A percentile compares a stretch with the other conserved stretches of the same genome.
Evolutionary conservation across 2,888 invertebrate genomes (phyloP).

Genomic region (Caenorhabditis auriculariae): DNA sequence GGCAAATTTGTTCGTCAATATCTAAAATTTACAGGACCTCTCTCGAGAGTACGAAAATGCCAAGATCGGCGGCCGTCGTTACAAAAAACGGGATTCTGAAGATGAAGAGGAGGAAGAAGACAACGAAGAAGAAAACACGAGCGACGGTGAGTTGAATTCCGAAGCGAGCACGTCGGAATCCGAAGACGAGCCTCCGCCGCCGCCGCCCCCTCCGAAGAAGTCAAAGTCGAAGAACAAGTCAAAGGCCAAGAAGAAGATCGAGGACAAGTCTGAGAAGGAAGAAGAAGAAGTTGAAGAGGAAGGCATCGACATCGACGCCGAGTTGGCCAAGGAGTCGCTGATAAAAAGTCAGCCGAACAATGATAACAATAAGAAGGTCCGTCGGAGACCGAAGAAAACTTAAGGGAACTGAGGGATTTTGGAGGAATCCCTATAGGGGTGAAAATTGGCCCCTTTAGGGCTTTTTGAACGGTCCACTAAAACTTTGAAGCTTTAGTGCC

Average conservation of each 20-base stretch:
- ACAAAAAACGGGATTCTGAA: constrained; percentile 1
- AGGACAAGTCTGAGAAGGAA: constrained; percentile 4
- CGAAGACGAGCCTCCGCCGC: constrained; percentile 3
- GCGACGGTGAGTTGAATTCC: constrained; percentile 11
- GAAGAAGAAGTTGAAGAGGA: not conserved
- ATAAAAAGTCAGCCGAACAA: not conserved
- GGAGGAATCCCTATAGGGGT: no score
- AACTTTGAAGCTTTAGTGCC: no score
- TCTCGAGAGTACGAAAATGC: not conserved
- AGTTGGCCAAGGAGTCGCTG: no score
- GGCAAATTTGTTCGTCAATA: no score
- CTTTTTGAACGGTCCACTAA: no score
- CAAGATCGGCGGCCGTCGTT: constrained; percentile 1
- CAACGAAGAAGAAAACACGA: not conserved
- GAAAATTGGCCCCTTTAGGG: no score
- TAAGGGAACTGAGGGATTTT: no score
- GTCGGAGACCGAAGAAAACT: no score
- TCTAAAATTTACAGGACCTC: no score
- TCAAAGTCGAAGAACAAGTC: not conserved
- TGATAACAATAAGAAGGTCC: not conserved
- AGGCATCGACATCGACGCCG: constrained; percentile 4
- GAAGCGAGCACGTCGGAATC: constrained; percentile 3
- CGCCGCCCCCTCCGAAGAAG: not conserved
- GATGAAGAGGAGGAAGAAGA: constrained; percentile 7
- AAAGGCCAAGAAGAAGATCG: constrained; percentile 1